Evolutionary conservation across 2,113 vertebrate genomes (phyloP), one percentile per base, ranked within the genome.

Genomic region (Pelecanus crispus): DNA sequence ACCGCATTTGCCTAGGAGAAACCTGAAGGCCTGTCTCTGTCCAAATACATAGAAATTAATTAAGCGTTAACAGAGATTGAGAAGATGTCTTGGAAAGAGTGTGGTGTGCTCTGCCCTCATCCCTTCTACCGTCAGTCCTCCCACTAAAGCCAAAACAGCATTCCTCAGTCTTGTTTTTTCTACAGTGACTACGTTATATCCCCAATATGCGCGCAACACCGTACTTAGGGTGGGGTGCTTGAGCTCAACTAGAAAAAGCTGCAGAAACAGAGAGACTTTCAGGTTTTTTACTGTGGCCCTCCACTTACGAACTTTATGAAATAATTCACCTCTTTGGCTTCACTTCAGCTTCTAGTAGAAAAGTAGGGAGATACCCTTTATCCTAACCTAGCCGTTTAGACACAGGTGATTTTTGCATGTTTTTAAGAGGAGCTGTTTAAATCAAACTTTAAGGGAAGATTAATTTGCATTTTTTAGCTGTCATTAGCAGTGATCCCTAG

Each of bases 161-260:
- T 34, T 81, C 53, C 56, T 63, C 62, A 17, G 2, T 22, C 25
- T 82, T 42, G 14, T 10, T 42, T 78, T 32, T 44, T 38, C 52
- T 53, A 22, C 25, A 28, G n/a, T 77, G 34, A 21, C 13, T 66
- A 11, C 7, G 4, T 38, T 71, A 13, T 38, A 31, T 38, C 61
- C 56, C 38, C 19, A 25, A 13, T 22, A 11, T 2, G 4, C 36
- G 6, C 3, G 0, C n/a, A 55, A 31, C 18, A 21, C 25, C 1
- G 1, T 53, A 26, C 16, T 55, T 31, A 11, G 49, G 2, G 3
- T 6, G 4, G 13, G 11, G 5, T 11, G 5, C 78, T 67, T 67
- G 81, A 85, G 44, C 47, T 83, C 58, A 49, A 24, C 34, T 40
- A 40, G 44, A 47, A 50, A 22, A 71, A 38, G 34, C 26, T 80